Evolutionary conservation across 2,797 vertebrate species (phyloP).

Genomic region (Yasuhikotakia modesta): DNA sequence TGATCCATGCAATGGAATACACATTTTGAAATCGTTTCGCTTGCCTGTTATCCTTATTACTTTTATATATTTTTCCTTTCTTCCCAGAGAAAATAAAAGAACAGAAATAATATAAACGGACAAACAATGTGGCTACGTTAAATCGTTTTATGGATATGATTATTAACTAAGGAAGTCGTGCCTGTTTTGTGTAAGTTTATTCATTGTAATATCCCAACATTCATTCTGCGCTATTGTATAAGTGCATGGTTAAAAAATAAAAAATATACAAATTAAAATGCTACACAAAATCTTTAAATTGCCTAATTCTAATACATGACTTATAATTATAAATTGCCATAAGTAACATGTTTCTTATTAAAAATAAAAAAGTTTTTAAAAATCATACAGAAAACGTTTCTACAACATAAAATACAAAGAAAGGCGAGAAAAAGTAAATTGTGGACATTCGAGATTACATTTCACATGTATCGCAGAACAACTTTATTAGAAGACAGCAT

Average conservation of each 20-base stretch:
- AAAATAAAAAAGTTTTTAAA: too few species aligned
- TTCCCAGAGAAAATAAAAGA: constrained; percentile 26
- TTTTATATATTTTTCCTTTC: constrained; percentile 16
- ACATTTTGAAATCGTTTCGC: constrained; percentile 59
- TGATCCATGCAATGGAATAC: constrained; percentile 59
- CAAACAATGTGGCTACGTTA: constrained; percentile 18
- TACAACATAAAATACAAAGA: too few species aligned
- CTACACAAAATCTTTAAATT: too few species aligned
- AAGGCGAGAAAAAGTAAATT: too few species aligned
- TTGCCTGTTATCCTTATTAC: constrained; percentile 45
- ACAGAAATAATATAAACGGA: constrained; percentile 23
- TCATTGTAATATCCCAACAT: background rate
- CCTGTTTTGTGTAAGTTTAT: constrained; percentile 17
- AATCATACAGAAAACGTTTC: too few species aligned
- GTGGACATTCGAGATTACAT: constrained; percentile 50
- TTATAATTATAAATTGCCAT: too few species aligned
- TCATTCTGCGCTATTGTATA: background rate
- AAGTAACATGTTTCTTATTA: too few species aligned
- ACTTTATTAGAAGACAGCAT: constrained; percentile 59
- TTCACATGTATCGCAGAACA: constrained; percentile 71
- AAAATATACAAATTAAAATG: too few species aligned
- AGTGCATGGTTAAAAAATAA: too few species aligned
- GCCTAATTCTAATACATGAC: too few species aligned
- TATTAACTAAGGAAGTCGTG: constrained; percentile 23
- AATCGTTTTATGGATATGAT: constrained; percentile 19